Evolutionary conservation across 2,113 vertebrate species (phyloP).

Genomic region (Stigmatopora nigra): DNA sequence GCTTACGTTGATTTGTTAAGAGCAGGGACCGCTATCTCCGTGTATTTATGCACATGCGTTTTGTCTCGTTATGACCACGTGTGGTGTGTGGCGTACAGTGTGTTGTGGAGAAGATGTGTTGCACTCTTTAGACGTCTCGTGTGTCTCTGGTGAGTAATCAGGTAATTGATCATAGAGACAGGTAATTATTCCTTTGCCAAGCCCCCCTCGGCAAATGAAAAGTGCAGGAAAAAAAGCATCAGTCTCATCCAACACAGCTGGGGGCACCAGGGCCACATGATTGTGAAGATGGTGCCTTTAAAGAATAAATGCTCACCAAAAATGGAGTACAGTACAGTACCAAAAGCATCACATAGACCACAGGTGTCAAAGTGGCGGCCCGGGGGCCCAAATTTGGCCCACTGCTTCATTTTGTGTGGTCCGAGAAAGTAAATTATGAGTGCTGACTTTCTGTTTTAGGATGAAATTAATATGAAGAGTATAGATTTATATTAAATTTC

Average conservation of each 20-base stretch:
- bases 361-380: no score
- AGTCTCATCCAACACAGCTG: slow-evolving; percentile 53
- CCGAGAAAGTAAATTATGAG: no score
- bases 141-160: slow-evolving; percentile 71
- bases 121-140: slow-evolving; percentile 53
- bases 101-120: neutral
- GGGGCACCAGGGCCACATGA: slow-evolving; percentile 46
- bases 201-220: slow-evolving; percentile 64
- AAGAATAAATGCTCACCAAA: slow-evolving; percentile 44
- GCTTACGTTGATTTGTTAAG: slow-evolving; percentile 6
- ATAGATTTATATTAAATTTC: no score
- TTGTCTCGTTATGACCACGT: slow-evolving; percentile 1
- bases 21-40: neutral
- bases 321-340: neutral
- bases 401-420: no score
- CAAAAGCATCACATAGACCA: neutral
- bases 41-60: slow-evolving; percentile 9
- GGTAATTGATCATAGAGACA: slow-evolving; percentile 76
- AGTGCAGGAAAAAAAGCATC: slow-evolving; percentile 58
- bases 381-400: no score
- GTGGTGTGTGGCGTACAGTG: slow-evolving; percentile 12
- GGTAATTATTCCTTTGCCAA: slow-evolving; percentile 73
- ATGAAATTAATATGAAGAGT: no score
- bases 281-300: slow-evolving; percentile 43
- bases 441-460: no score